Percentiles rank a stretch among this genome's conserved stretches.
These are phyloP conservation scores for Catagonus wagneri DNA, from an alignment of 2,113 vertebrate species.

Conservation along the genomic window DNA sequence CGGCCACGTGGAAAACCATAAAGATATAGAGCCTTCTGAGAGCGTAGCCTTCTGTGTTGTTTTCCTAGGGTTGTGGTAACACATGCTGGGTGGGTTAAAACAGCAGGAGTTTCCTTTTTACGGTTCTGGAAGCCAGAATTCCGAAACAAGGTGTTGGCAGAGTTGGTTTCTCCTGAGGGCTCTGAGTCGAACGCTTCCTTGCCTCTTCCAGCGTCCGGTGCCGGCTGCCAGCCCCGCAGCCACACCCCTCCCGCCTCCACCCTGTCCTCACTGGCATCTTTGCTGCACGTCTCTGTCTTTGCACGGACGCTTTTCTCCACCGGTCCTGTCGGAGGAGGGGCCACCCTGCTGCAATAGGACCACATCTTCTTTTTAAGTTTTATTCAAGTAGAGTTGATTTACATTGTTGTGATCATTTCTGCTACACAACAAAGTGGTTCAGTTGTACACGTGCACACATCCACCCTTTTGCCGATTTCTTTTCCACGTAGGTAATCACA, in stretches of 20 bases:
- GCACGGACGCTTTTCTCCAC: not conserved
- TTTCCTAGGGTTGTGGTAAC: not conserved
- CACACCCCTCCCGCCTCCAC: rapidly evolving
- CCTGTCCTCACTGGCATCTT: rapidly evolving
- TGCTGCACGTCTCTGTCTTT: not conserved
- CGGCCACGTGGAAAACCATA: not conserved
- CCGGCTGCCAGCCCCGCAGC: rapidly evolving
- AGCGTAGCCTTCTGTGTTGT: rapidly evolving
- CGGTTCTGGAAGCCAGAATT: not conserved
- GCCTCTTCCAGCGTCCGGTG: not conserved
- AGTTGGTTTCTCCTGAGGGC: not conserved
- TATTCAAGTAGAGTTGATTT: too few relatives aligned
- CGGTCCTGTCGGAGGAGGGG: rapidly evolving
- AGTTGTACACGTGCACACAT: too few relatives aligned
- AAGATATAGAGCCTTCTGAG: not conserved
- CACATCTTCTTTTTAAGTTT: not conserved
- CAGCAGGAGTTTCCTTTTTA: not conserved
- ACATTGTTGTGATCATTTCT: too few relatives aligned
- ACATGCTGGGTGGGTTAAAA: not conserved
- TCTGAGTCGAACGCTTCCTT: not conserved
- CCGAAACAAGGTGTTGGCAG: not conserved
- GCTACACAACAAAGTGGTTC: too few relatives aligned
- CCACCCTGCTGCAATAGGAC: not conserved
- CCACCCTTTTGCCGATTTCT: too few relatives aligned
- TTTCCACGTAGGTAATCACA: too few relatives aligned